phyloP scores from a whole-genome alignment of 2,113 vertebrate genomes.

The Microtus oregoni region DNA sequence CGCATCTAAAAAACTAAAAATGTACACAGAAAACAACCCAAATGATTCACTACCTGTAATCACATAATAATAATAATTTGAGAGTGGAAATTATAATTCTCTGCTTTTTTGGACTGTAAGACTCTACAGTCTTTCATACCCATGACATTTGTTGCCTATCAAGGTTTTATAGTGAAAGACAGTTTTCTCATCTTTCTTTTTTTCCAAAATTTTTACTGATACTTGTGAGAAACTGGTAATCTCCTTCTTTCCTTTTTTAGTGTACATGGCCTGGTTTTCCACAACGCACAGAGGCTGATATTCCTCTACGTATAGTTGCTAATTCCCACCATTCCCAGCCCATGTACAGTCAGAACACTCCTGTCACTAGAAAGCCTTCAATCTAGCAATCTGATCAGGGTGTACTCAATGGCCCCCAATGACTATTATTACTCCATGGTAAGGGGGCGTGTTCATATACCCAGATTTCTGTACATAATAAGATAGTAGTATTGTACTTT shows the following conservation, averaged over 20 bases:
- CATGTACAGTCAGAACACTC: background rate
- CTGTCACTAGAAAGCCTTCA: background rate
- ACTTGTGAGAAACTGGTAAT: background rate
- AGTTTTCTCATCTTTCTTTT: constrained; percentile 7
- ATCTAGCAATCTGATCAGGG: background rate
- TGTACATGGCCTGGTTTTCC: background rate
- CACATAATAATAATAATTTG: background rate
- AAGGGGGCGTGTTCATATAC: background rate
- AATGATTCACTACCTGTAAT: constrained; percentile 26
- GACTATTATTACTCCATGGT: background rate
- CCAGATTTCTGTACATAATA: background rate
- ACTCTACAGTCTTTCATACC: constrained; percentile 12
- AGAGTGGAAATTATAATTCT: constrained; percentile 3
- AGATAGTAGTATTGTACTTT: background rate
- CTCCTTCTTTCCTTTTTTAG: background rate
- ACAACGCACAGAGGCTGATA: background rate
- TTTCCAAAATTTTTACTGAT: constrained; percentile 16
- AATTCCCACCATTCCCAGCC: background rate
- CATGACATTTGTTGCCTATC: background rate
- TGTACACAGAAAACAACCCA: background rate
- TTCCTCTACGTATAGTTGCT: background rate
- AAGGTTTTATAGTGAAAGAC: background rate
- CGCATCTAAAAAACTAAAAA: constrained; percentile 21
- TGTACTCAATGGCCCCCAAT: background rate
- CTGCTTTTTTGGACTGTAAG: background rate